phyloP scores from a whole-genome alignment of 2,888 invertebrate species.

The Caenorhabditis becei region DNA sequence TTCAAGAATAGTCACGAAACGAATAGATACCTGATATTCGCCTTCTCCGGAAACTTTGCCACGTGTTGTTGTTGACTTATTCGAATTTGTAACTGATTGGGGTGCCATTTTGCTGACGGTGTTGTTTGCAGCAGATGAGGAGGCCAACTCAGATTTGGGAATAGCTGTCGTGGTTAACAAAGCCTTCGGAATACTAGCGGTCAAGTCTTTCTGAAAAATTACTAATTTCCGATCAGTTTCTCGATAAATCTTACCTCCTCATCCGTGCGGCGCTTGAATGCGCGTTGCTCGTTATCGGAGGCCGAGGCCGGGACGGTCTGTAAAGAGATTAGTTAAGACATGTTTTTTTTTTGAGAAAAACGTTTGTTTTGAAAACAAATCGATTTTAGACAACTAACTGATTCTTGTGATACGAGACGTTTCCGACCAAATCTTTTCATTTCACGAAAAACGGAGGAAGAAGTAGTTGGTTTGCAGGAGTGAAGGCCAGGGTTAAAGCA shows the following conservation, averaged over 20 bases:
- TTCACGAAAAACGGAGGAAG: background rate
- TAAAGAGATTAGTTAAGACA: slow-evolving; percentile 12
- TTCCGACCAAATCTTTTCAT: background rate
- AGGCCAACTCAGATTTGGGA: slow-evolving; percentile 26
- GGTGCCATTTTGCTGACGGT: slow-evolving; percentile 59
- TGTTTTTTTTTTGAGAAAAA: too few species aligned
- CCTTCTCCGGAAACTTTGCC: slow-evolving; percentile 77
- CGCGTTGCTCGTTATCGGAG: slow-evolving; percentile 53
- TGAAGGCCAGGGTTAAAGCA: background rate
- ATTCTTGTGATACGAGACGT: background rate
- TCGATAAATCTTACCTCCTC: slow-evolving; percentile 51
- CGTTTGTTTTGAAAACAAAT: background rate
- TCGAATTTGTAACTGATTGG: slow-evolving; percentile 38
- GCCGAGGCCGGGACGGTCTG: slow-evolving; percentile 31
- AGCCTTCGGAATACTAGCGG: slow-evolving; percentile 13
- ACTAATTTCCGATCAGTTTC: background rate
- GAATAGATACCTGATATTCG: slow-evolving; percentile 79
- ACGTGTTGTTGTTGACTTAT: slow-evolving; percentile 49
- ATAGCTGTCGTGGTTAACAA: slow-evolving; percentile 34
- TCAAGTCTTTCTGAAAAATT: slow-evolving; percentile 36
- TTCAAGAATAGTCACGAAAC: background rate
- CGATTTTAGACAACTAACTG: background rate
- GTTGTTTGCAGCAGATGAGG: slow-evolving; percentile 6
- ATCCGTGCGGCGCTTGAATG: slow-evolving; percentile 69
- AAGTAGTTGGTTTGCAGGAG: background rate